Evolutionary conservation across 1,140 invertebrate genomes (phyloP), one percentile per base, ranked within the genome.

Genomic region (Halesus radiatus): DNA sequence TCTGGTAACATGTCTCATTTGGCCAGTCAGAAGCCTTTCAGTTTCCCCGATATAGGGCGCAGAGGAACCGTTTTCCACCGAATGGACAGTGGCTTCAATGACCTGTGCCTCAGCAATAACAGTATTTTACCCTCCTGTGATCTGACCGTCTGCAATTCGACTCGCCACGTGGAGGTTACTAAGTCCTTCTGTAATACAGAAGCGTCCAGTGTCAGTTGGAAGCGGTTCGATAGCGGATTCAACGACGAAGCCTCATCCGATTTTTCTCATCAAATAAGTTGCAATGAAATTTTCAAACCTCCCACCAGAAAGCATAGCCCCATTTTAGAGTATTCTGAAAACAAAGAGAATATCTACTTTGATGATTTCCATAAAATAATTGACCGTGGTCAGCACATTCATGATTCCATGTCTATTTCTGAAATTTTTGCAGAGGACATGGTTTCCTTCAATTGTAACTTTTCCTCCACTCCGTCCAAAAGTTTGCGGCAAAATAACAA

Each of bases 391-490:
- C 66, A 83, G 0, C 85, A 83, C 64, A 86, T 86, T 80, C 86
- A 85, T 23, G 87, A 88, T 8, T 84, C 87, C 1, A 86, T 88
- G 85, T 89, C 87, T 0, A 87, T 89, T 85, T 89, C 89, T 3
- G 89, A 90, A 16, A 86, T 88, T 56, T 88, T 89, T 68, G 84
- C 85, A 0, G 88, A 89, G 13, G 88, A 90, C 62, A 85, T 90
- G 85, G 87, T 79, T 32, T 79, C 87, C 0, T 87, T 89, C 66
- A 88, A 88, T 68, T 88, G 87, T 80, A 89, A 89, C 80, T 90
- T 87, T 76, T 89, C 89, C 6, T 90, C 89, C 0, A 90, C 89
- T 8, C 89, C 89, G 4, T 90, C 88, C 1, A 89, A 89, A 81
- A 89, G 85, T 80, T 88, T 88, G 62, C 82, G 18, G 6, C 60